Percentiles rank a stretch among this genome's conserved stretches.
phyloP scores from a whole-genome alignment of 2,113 vertebrate species.

The Uria aalge region DNA sequence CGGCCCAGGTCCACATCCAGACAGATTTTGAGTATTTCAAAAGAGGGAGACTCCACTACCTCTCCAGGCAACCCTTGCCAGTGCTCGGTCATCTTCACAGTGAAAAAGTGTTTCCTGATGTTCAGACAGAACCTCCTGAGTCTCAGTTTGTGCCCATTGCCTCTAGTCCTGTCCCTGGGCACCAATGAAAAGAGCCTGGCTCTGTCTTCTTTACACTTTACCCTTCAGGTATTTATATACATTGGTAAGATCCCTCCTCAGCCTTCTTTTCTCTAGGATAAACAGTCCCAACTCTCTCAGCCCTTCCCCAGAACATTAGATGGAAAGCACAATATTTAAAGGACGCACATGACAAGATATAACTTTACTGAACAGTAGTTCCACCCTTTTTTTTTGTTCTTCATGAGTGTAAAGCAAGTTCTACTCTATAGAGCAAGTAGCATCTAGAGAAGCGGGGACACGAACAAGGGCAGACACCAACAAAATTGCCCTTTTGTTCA shows the following conservation, averaged over 20 bases:
- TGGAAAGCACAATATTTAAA: background rate
- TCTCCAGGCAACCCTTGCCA: background rate
- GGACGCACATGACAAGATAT: background rate
- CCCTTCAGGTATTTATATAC: background rate
- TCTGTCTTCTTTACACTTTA: background rate
- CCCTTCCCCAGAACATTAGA: background rate
- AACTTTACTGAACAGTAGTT: background rate
- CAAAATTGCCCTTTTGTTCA: background rate
- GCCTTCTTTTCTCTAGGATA: background rate
- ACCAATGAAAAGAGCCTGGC: background rate
- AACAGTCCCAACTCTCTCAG: background rate
- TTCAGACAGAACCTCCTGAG: background rate
- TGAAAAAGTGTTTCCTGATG: background rate
- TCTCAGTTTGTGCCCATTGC: background rate
- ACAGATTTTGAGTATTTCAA: background rate
- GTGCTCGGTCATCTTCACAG: background rate
- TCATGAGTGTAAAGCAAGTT: background rate
- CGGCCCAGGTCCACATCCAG: background rate
- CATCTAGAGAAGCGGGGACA: background rate
- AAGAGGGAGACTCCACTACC: background rate
- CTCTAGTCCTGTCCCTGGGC: background rate
- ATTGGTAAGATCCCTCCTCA: background rate
- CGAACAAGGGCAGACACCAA: background rate
- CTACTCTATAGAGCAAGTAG: background rate
- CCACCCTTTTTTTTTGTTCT: background rate